A percentile compares a stretch with the other conserved stretches of the same genome.
Conservation (phyloP, 23 tunicate genomes). For the Aplidium turbinatum region DNA sequence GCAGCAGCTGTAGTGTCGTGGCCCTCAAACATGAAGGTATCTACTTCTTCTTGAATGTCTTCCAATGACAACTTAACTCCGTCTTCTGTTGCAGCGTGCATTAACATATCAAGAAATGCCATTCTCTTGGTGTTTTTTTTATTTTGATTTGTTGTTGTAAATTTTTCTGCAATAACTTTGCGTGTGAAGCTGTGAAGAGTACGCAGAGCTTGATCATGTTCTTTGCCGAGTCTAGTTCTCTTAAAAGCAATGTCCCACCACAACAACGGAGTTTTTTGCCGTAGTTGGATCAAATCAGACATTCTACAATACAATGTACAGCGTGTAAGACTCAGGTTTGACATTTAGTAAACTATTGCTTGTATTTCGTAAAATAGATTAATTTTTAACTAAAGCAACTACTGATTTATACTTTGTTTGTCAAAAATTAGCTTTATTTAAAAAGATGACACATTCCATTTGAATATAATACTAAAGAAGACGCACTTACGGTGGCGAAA, state of each 20-base stretch:
- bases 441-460: too few relatives aligned
- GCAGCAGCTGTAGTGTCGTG: slow-evolving; percentile 95
- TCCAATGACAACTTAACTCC: slow-evolving; percentile 48
- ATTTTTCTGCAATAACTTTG: slow-evolving; percentile 36
- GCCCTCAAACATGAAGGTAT: too few relatives aligned
- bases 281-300: slow-evolving; percentile 48
- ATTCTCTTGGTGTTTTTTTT: slow-evolving; percentile 32
- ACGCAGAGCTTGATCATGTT: slow-evolving; percentile 18
- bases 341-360: too few relatives aligned
- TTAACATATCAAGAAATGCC: slow-evolving; percentile 78
- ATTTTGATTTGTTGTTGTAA: too few relatives aligned
- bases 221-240: slow-evolving; percentile 28
- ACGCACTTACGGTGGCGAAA: too few relatives aligned
- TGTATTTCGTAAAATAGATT: too few relatives aligned
- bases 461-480: too few relatives aligned
- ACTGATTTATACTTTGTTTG: too few relatives aligned
- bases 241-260: slow-evolving; percentile 48
- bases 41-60: slow-evolving; percentile 91
- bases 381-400: too few relatives aligned
- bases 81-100: slow-evolving; percentile 55
- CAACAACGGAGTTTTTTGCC: slow-evolving; percentile 67
- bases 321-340: too few relatives aligned
- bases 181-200: slow-evolving; percentile 47
- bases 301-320: slow-evolving; percentile 35
- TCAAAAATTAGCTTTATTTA: too few relatives aligned